phyloP scores from a whole-genome alignment of 2,797 vertebrate genomes.

The Mallotus villosus region DNA sequence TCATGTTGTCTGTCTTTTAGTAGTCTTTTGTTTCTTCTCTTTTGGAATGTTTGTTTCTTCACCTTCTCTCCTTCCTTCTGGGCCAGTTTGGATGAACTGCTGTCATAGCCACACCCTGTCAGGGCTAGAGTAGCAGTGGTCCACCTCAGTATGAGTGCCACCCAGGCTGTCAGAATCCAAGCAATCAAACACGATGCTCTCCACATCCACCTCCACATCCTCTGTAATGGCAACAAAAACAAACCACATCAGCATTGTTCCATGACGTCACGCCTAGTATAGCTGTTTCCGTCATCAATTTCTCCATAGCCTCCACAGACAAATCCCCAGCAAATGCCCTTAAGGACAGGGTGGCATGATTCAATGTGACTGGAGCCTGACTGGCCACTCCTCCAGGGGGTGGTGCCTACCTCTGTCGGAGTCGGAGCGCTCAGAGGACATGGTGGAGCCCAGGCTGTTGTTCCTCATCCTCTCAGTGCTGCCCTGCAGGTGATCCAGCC shows the following conservation, averaged over 20 bases:
- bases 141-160: conserved; percentile 68
- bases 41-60: conserved; percentile 64
- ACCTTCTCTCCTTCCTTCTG: conserved; percentile 13
- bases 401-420: conserved; percentile 83
- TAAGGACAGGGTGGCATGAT: background rate
- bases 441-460: conserved; percentile 85
- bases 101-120: conserved; percentile 79
- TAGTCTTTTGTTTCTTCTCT: conserved; percentile 1
- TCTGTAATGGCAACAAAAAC: conserved; percentile 69
- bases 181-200: conserved; percentile 79
- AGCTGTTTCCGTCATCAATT: background rate
- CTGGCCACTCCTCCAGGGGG: background rate
- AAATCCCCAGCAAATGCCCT: background rate
- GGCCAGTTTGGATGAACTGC: conserved; percentile 4
- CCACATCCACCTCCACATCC: conserved; percentile 89
- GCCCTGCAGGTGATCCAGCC: conserved; percentile 81
- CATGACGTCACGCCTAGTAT: background rate
- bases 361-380: background rate
- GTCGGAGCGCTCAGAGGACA: conserved; percentile 88
- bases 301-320: background rate
- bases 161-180: conserved; percentile 77
- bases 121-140: conserved; percentile 90
- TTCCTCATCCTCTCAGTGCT: conserved; percentile 78
- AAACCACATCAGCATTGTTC: conserved; percentile 16
- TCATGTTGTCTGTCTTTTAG: conserved; percentile 27